A percentile compares a stretch with the other conserved stretches of the same genome.
Evolutionary conservation across 2,113 vertebrate genomes (phyloP).

Genomic region (Hippolais icterina): DNA sequence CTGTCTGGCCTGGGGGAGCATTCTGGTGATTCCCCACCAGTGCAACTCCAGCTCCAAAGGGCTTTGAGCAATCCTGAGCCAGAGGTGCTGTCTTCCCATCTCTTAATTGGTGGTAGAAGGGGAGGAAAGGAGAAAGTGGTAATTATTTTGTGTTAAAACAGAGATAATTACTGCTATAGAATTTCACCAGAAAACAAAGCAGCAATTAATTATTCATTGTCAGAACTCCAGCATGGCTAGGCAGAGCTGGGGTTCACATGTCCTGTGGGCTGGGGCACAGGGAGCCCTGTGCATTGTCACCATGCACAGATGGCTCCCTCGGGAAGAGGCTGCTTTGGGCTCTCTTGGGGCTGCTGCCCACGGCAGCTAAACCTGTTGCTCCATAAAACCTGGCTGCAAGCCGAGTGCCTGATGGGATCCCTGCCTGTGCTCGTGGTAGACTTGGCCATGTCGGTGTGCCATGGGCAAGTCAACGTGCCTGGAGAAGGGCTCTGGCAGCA

Average conservation of each 20-base stretch:
- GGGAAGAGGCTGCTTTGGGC: neutral
- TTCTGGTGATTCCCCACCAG: neutral
- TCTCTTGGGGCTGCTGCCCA: neutral
- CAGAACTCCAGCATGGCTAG: fast-evolving
- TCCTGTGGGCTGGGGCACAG: neutral
- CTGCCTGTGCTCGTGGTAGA: neutral
- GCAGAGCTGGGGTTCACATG: neutral
- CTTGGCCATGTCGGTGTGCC: fast-evolving
- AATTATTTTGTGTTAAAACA: conserved; percentile 26
- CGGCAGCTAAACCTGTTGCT: neutral
- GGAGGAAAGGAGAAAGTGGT: neutral
- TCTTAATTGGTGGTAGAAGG: neutral
- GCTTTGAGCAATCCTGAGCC: neutral
- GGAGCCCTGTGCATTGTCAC: neutral
- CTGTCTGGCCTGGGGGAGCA: fast-evolving
- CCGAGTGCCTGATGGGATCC: fast-evolving
- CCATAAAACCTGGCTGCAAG: neutral
- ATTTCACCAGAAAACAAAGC: conserved; percentile 22
- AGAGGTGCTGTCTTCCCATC: neutral
- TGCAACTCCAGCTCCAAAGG: neutral
- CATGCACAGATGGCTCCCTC: fast-evolving
- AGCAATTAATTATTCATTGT: neutral
- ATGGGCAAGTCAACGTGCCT: fast-evolving
- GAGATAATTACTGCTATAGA: conserved; percentile 25
- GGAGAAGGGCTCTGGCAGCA: neutral